phyloP scores from a whole-genome alignment of 1,140 invertebrate species.

The Myzus persicae region DNA sequence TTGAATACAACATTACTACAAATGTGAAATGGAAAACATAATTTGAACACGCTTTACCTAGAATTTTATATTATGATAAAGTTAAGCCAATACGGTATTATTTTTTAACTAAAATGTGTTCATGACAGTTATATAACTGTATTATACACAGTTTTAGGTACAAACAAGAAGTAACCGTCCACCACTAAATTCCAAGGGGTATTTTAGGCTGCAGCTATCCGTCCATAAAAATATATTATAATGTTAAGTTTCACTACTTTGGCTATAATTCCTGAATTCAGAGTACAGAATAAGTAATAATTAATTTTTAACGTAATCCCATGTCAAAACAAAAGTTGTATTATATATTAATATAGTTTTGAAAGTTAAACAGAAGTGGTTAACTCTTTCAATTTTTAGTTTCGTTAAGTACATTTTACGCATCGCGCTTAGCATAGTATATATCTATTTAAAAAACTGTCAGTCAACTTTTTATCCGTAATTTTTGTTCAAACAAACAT shows the following conservation, averaged over 20 bases:
- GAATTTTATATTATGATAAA: neutral
- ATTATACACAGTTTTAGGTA: neutral
- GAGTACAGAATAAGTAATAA: neutral
- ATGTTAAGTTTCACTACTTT: neutral
- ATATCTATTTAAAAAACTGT: constrained; percentile 30
- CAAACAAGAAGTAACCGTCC: neutral
- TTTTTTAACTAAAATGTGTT: neutral
- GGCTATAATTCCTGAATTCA: neutral
- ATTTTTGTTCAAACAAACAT: neutral
- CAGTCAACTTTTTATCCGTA: neutral
- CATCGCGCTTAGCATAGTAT: neutral
- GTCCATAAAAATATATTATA: neutral
- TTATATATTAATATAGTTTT: constrained; percentile 49
- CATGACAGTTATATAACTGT: neutral
- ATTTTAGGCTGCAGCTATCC: neutral
- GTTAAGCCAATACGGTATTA: neutral
- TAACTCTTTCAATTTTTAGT: constrained; percentile 29
- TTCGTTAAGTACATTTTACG: constrained; percentile 26
- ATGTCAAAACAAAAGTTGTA: constrained; percentile 37
- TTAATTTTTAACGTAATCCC: constrained; percentile 21
- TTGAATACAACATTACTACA: neutral
- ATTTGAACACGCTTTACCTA: neutral
- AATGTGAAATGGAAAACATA: neutral
- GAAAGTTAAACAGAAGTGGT: constrained; percentile 22
- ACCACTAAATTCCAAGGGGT: neutral